These are phyloP conservation scores for Empidonax traillii DNA, from an alignment of 2,113 vertebrate genomes.

Conservation along the genomic window DNA sequence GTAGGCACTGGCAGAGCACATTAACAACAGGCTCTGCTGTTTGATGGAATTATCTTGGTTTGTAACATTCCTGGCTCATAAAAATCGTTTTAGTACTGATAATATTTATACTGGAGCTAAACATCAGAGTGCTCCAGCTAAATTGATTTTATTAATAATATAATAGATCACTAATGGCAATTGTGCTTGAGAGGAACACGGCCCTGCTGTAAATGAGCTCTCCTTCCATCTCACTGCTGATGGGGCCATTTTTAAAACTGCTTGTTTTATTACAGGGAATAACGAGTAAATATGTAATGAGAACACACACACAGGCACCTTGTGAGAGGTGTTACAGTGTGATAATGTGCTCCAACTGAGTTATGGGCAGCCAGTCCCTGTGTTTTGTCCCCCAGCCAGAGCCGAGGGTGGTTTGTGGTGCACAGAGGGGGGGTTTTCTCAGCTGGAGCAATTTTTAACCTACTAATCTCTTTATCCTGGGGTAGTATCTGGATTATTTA, in stretches of 20 bases:
- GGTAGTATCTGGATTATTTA: not conserved
- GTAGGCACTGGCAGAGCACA: not conserved
- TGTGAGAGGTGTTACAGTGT: not conserved
- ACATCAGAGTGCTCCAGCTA: not conserved
- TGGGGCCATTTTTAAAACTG: not conserved
- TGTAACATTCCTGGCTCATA: not conserved
- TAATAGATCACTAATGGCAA: conserved; percentile 18
- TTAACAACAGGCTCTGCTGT: not conserved
- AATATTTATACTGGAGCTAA: not conserved
- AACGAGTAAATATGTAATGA: not conserved
- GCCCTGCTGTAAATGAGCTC: not conserved
- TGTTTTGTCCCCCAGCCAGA: not conserved
- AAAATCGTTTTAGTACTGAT: not conserved
- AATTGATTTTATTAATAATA: conserved; percentile 11
- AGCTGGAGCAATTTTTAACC: not conserved
- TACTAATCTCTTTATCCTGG: not conserved
- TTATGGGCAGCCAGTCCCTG: not conserved
- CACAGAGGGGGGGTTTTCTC: not conserved
- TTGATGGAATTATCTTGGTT: not conserved
- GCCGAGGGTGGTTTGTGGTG: not conserved
- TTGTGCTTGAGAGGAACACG: not conserved
- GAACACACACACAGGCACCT: accelerated
- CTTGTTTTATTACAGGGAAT: not conserved
- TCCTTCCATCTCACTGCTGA: not conserved
- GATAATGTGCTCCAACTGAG: not conserved